Conservation (phyloP, 2,888 invertebrate genomes). For the Lithosia quadra region DNA sequence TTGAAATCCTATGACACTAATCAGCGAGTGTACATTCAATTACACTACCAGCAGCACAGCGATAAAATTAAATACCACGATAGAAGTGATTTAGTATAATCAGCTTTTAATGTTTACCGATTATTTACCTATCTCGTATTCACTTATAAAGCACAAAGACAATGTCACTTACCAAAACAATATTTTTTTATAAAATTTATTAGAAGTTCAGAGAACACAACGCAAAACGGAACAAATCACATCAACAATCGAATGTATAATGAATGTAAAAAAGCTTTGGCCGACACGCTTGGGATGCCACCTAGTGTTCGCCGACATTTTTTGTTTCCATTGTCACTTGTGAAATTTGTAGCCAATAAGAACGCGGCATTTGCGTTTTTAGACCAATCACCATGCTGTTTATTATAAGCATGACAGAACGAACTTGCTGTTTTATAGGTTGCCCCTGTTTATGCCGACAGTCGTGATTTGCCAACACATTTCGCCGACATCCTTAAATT, state of each 20-base stretch:
- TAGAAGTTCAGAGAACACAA: constrained; percentile 67
- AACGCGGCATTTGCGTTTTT: accelerated
- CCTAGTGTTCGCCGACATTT: constrained; percentile 72
- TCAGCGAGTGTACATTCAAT: constrained; percentile 56
- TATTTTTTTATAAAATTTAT: constrained; percentile 69
- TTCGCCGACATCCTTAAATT: constrained; percentile 52
- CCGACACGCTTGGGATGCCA: constrained; percentile 72
- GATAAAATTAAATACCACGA: constrained; percentile 48
- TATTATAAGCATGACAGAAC: constrained; percentile 60
- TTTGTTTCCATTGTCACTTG: constrained; percentile 59
- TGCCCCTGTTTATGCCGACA: constrained; percentile 69
- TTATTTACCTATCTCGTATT: not conserved
- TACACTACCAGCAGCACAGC: constrained; percentile 44
- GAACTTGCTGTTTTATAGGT: constrained; percentile 59
- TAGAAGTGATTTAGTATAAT: not conserved
- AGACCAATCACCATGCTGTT: constrained; percentile 52
- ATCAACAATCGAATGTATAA: constrained; percentile 75
- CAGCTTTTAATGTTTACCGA: not conserved
- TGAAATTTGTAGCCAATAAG: constrained; percentile 48
- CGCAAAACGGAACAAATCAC: constrained; percentile 80
- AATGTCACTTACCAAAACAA: constrained; percentile 80
- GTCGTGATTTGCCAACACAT: constrained; percentile 37
- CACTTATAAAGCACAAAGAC: constrained; percentile 34
- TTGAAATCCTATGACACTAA: constrained; percentile 46
- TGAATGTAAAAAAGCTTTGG: constrained; percentile 77